Conservation (phyloP, 2,113 vertebrate genomes). For the Rhabdomys dilectus region DNA sequence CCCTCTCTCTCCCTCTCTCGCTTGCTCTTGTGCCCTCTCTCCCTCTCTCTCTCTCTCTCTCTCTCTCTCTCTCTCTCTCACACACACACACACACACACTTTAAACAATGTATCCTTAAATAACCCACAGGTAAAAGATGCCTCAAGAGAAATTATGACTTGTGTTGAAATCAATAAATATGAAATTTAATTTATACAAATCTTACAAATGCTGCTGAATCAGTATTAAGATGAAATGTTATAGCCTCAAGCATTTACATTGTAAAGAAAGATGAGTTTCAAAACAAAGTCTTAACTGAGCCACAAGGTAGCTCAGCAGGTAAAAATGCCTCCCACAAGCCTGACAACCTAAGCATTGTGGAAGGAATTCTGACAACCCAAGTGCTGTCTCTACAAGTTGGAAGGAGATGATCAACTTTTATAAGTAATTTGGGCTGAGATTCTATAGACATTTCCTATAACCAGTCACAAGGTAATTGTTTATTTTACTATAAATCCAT, state of each 20-base stretch:
- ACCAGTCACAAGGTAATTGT: neutral
- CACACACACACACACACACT: neutral
- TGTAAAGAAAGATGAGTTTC: neutral
- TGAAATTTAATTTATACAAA: neutral
- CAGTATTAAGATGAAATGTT: neutral
- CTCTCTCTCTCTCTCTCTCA: too few species aligned
- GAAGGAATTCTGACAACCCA: neutral
- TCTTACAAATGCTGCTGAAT: neutral
- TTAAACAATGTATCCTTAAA: neutral
- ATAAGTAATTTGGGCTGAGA: neutral
- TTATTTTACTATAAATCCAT: neutral
- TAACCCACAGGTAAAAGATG: neutral
- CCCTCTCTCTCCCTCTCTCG: too few species aligned
- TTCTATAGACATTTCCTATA: neutral
- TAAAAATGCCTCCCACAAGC: neutral
- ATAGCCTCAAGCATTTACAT: neutral
- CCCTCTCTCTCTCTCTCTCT: too few species aligned
- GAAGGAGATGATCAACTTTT: neutral
- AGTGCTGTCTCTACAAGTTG: neutral
- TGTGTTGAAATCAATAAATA: neutral
- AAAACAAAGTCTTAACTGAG: neutral
- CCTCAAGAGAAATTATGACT: neutral
- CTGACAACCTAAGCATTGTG: neutral
- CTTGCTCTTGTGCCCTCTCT: too few species aligned
- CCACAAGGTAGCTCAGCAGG: too few species aligned